Evolutionary conservation across 2,113 vertebrate species (phyloP).

Genomic region (Pelusios castaneus): DNA sequence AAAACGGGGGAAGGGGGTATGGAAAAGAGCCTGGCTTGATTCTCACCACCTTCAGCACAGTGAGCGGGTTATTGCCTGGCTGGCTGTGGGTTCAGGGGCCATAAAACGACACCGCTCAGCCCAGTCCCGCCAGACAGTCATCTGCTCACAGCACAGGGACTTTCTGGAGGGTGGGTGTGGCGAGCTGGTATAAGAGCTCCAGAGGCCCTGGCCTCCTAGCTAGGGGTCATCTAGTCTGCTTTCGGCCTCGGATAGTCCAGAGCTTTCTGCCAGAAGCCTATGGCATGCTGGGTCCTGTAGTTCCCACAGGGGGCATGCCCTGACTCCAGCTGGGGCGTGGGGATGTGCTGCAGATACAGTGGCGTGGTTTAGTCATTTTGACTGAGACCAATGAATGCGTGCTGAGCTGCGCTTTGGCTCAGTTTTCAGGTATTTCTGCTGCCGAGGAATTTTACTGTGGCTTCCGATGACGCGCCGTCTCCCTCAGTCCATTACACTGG

Average conservation of each 20-base stretch:
- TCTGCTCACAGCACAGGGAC: not conserved
- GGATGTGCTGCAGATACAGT: too few relatives aligned
- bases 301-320: not conserved
- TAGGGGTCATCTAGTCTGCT: not conserved
- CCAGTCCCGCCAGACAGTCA: not conserved
- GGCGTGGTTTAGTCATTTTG: not conserved
- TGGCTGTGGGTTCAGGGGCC: not conserved
- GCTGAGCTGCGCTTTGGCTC: not conserved
- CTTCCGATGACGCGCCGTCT: not conserved
- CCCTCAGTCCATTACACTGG: not conserved
- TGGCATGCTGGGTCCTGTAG: not conserved
- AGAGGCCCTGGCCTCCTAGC: not conserved
- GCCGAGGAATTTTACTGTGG: not conserved
- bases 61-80: not conserved
- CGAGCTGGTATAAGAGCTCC: accelerated
- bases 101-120: not conserved
- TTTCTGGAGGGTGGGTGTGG: accelerated
- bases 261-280: not conserved
- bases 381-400: too few relatives aligned
- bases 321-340: not conserved
- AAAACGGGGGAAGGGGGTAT: not conserved
- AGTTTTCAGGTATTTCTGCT: not conserved
- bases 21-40: not conserved
- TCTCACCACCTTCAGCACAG: not conserved
- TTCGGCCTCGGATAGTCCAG: not conserved